Evolutionary conservation across 1,140 invertebrate genomes (phyloP), one percentile per base, ranked within the genome.

Genomic region (Trichonephila inaurata): DNA sequence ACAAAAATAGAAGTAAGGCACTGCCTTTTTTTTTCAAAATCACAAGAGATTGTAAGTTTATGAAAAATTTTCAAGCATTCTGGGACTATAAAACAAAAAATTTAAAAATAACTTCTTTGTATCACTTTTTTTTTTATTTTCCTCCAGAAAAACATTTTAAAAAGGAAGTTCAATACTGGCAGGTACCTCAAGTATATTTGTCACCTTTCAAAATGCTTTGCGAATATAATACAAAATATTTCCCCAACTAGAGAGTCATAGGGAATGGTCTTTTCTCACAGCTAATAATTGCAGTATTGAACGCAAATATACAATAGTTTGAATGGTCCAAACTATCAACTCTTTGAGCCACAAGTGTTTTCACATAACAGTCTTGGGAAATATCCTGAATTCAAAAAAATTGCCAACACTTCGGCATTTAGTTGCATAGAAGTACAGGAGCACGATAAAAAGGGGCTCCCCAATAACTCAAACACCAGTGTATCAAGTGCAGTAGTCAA

Each of bases 211-310:
- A 93, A 93, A 88, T 88, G 85, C 51, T 86, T 89, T 81, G 66
- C 85, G 66, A 88, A 89, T 82, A 93, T 93, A 86, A 93, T 93
- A 93, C 92, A 93, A 93, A 93, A 93, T 93, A 91, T 88, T 93
- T 89, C 92, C 85, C 92, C 69, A n/a, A 62, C 64, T 44, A 62
- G 64, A 62, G 64, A 92, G 90, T 91, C 60, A 61, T 21, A 86
- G 91, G 82, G 91, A 83, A 92, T 86, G 6, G 24, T 86, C 82
- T 81, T 92, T 92, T 69, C 60, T 86, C 77, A 69, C 82, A 85
- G 19, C 62, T 86, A 83, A 44, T 60, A 81, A 14, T 77, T 51
- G 51, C 28, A 58, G 19, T 61, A 91, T n/a, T 69, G 28, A 16
- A 62, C 66, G 60, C 28, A 86, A 66, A 92, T 87, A 33, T 77